Evolutionary conservation across 2,888 invertebrate species (phyloP).

Genomic region (Drosophila ochracea): DNA sequence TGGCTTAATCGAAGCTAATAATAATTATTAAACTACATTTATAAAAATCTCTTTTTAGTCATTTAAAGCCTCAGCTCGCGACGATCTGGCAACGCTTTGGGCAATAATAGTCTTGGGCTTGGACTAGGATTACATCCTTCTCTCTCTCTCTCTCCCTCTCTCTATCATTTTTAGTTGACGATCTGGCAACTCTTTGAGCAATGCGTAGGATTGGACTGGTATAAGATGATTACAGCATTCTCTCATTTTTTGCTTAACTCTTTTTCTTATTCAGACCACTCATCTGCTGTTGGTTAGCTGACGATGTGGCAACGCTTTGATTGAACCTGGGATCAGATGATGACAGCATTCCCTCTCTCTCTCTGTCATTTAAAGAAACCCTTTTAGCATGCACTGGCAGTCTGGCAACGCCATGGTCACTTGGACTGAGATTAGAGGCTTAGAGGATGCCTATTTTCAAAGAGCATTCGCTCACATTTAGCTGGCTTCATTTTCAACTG

Average conservation of each 20-base stretch:
- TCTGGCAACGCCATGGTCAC: neutral
- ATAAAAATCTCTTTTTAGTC: neutral
- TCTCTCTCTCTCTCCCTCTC: neutral
- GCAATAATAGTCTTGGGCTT: too few relatives aligned
- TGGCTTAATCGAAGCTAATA: neutral
- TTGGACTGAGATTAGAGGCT: neutral
- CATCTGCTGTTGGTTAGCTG: neutral
- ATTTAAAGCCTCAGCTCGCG: too few relatives aligned
- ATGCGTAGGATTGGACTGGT: neutral
- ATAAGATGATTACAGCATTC: neutral
- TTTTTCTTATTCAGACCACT: neutral
- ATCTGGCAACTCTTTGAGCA: neutral
- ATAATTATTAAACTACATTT: neutral
- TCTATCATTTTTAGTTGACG: neutral
- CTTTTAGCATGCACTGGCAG: neutral
- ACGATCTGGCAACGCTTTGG: too few relatives aligned
- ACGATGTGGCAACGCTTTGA: neutral
- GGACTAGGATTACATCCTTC: neutral
- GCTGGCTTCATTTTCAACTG: neutral
- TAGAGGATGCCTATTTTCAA: neutral
- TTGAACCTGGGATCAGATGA: neutral
- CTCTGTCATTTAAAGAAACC: neutral
- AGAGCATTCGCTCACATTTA: neutral
- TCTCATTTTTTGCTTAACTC: neutral
- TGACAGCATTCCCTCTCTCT: neutral